Evolutionary conservation across 2,113 vertebrate genomes (phyloP), one percentile per base, ranked within the genome.

Genomic region (Podiceps cristatus): DNA sequence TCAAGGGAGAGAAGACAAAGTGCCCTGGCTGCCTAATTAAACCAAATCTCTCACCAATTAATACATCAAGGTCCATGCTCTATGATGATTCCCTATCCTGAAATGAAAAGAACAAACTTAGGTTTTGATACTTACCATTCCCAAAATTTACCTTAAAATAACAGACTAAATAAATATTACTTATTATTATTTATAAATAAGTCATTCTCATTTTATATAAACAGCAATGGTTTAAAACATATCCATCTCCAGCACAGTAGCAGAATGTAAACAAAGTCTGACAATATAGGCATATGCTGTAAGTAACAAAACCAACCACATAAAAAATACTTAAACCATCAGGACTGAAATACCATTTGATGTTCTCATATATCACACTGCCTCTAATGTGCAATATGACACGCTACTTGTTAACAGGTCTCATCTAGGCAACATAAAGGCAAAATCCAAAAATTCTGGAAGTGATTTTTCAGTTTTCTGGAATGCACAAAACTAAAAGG

Each of bases 21-120:
- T 13, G 35, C 50, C 29, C 31, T 12, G 19, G 52, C 47, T 78
- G 66, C 19, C 33, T 44, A 7, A 25, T 79, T 44, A 69, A 76
- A 62, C 31, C 56, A 50, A 35, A 83, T 56, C 42, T 91, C 86
- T 63, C n/a, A 10, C 28, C 73, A 88, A 59, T 88, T 88, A 96
- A 80, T 45, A 73, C 63, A 67, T 53, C 29, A 72, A 28, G 44
- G 29, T 33, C 78, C 37, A 44, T 1, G 5, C 17, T 56, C 17
- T 28, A 16, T 2, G 3, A 58, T 6, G 19, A 89, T 45, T 69
- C 33, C 40, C 29, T 49, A 28, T 5, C 3, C 33, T 33, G 24
- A 86, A 56, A 55, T 0, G 2, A 14, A 49, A 64, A 55, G 9
- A 79, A 28, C 10, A 69, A 27, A 55, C 7, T 28, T 3, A 58